Evolutionary conservation across 2,888 invertebrate species (phyloP).

Genomic region (Diadromus collaris): DNA sequence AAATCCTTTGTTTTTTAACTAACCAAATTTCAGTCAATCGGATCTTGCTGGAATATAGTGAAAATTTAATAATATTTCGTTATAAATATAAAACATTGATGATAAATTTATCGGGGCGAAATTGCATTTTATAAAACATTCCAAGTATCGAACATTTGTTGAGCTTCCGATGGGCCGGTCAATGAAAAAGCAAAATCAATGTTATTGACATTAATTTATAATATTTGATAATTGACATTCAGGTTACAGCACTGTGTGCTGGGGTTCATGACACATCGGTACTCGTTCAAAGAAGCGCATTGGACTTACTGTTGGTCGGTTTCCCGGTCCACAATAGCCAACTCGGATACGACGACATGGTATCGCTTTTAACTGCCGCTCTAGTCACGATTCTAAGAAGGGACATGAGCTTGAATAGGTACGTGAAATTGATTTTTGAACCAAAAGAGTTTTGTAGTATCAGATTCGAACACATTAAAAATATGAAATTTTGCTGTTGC

Average conservation of each 20-base stretch:
- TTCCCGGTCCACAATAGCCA: slow-evolving; percentile 93
- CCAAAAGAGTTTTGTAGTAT: no score
- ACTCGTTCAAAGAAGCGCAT: slow-evolving; percentile 91
- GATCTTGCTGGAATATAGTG: neutral
- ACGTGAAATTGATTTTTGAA: slow-evolving; percentile 58
- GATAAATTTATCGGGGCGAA: neutral
- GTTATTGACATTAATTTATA: slow-evolving; percentile 19
- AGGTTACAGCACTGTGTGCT: slow-evolving; percentile 89
- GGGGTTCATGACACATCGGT: slow-evolving; percentile 90
- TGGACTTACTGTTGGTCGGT: slow-evolving; percentile 91
- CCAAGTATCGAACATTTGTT: neutral
- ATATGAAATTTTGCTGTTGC: neutral
- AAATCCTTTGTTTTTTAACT: no score
- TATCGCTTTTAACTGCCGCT: slow-evolving; percentile 87
- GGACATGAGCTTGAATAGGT: slow-evolving; percentile 95
- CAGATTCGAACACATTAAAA: neutral
- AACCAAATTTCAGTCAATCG: no score
- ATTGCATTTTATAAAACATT: neutral
- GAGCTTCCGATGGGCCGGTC: neutral
- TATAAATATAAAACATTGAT: neutral
- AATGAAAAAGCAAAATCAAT: slow-evolving; percentile 11
- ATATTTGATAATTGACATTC: slow-evolving; percentile 27
- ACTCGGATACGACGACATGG: slow-evolving; percentile 85
- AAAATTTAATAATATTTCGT: neutral
- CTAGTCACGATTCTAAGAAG: slow-evolving; percentile 89